Conservation (phyloP, 2,888 invertebrate genomes). For the Aphodius sticticus region DNA sequence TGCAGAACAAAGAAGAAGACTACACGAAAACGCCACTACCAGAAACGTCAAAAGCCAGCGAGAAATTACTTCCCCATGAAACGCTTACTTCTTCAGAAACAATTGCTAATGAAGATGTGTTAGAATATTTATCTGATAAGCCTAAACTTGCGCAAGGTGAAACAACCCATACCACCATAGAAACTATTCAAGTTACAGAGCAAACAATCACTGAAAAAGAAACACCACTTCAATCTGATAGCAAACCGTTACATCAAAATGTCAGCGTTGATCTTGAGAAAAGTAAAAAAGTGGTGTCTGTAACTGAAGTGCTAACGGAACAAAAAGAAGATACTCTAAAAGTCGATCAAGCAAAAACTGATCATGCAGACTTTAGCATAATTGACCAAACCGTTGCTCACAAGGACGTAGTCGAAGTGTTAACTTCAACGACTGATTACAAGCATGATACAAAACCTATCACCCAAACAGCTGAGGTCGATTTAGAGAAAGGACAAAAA, state of each 20-base stretch:
- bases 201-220: constrained; percentile 56
- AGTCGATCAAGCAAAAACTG: constrained; percentile 44
- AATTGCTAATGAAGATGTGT: constrained; percentile 46
- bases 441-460: constrained; percentile 46
- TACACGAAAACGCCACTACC: constrained; percentile 26
- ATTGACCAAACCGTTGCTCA: constrained; percentile 47
- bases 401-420: constrained; percentile 47
- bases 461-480: constrained; percentile 48
- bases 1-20: constrained; percentile 31
- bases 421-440: constrained; percentile 44
- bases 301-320: constrained; percentile 50
- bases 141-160: constrained; percentile 50
- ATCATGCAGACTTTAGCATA: constrained; percentile 20
- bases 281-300: constrained; percentile 44
- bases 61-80: constrained; percentile 51
- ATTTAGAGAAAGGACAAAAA: constrained; percentile 47
- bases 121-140: constrained; percentile 42
- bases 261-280: constrained; percentile 44
- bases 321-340: constrained; percentile 53
- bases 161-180: constrained; percentile 50
- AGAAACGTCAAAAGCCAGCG: constrained; percentile 34
- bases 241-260: constrained; percentile 48
- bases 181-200: constrained; percentile 51
- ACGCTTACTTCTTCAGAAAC: constrained; percentile 49
- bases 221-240: constrained; percentile 48